These are phyloP conservation scores for Perdita meconis DNA, from an alignment of 2,888 invertebrate genomes.

Conservation along the genomic window DNA sequence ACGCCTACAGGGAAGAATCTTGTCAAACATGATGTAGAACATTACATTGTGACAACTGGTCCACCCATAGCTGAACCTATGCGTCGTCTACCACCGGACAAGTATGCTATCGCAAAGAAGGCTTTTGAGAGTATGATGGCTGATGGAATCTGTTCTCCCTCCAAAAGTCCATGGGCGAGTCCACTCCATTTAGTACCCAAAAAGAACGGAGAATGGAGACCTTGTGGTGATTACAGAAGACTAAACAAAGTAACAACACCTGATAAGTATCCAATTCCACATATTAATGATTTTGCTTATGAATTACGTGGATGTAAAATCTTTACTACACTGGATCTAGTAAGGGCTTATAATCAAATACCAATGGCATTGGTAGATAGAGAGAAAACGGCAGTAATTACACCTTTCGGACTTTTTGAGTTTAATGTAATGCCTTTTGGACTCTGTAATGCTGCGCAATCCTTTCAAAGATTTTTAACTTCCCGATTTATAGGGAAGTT, in stretches of 20 bases:
- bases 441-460: background rate
- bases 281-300: background rate
- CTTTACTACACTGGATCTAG: background rate
- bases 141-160: background rate
- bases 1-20: background rate
- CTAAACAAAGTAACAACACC: background rate
- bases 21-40: background rate
- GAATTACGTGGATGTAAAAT: background rate
- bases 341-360: background rate
- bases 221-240: background rate
- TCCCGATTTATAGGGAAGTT: no score
- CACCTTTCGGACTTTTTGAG: background rate
- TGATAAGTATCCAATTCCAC: background rate
- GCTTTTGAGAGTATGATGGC: background rate
- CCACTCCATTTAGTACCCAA: background rate
- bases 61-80: background rate
- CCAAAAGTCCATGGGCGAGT: background rate
- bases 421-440: background rate
- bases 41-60: background rate
- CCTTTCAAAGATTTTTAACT: background rate
- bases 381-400: background rate
- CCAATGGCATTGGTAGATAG: background rate
- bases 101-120: no score
- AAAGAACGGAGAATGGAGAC: background rate
- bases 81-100: no score